Evolutionary conservation across 1,140 invertebrate species (phyloP).

Genomic region (Cotesia typhae): DNA sequence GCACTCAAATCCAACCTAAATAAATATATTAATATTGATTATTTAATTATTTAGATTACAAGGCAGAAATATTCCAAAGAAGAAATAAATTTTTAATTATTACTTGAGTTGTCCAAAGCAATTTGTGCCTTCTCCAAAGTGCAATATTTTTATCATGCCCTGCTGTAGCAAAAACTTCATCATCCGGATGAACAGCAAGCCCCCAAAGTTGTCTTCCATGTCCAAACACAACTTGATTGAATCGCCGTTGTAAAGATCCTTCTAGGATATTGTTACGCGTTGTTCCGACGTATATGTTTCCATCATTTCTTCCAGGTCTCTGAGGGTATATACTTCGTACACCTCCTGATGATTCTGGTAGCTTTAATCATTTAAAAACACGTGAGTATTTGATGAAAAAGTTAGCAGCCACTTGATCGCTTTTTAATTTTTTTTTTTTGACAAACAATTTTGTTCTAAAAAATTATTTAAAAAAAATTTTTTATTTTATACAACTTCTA

Average conservation of each 20-base stretch:
- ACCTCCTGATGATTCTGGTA: conserved; percentile 85
- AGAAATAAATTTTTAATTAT: conserved; percentile 15
- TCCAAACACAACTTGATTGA: conserved; percentile 91
- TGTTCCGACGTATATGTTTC: conserved; percentile 92
- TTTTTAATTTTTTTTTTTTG: no score
- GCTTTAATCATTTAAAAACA: conserved; percentile 60
- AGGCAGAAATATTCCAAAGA: background rate
- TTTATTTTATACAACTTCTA: no score
- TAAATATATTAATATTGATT: conserved; percentile 4
- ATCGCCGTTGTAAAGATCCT: conserved; percentile 88
- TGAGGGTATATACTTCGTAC: conserved; percentile 88
- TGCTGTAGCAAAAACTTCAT: conserved; percentile 91
- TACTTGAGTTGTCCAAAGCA: conserved; percentile 89
- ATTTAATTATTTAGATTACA: background rate
- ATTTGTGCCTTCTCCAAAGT: conserved; percentile 86
- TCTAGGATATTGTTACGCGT: conserved; percentile 92
- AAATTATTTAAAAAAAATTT: no score
- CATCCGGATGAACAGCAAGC: conserved; percentile 87
- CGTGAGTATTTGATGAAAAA: no score
- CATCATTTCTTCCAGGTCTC: conserved; percentile 83
- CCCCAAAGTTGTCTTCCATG: conserved; percentile 92
- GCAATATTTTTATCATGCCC: conserved; percentile 92
- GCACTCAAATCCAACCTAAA: conserved; percentile 79
- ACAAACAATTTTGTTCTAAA: no score
- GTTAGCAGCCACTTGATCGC: no score